phyloP scores from a whole-genome alignment of 2,113 vertebrate species.

The Columba janthina region DNA sequence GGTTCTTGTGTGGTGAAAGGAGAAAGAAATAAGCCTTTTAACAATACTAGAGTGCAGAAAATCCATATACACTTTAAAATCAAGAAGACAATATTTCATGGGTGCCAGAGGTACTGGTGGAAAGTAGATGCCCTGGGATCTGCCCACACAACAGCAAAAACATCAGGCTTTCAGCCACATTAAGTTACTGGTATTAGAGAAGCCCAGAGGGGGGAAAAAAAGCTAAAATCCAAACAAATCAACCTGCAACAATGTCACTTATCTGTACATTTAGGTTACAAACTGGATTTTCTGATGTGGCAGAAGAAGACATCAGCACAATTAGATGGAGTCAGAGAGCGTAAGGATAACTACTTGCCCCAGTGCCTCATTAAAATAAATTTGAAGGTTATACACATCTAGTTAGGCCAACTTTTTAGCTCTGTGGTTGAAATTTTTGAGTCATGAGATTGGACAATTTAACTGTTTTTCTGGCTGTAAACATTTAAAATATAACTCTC shows the following conservation, averaged over 20 bases:
- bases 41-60: neutral
- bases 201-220: neutral
- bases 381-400: neutral
- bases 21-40: neutral
- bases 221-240: neutral
- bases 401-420: neutral
- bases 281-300: neutral
- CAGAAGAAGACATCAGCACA: neutral
- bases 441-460: neutral
- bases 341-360: neutral
- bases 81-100: neutral
- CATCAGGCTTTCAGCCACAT: neutral
- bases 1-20: neutral
- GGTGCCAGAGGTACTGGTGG: neutral
- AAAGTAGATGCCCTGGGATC: neutral
- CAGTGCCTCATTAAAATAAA: neutral
- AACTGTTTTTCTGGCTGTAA: neutral
- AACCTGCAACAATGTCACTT: neutral
- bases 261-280: neutral
- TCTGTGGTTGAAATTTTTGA: neutral
- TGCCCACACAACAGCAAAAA: neutral
- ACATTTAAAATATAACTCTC: neutral
- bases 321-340: neutral
- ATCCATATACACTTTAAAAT: neutral
- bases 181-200: neutral